These are phyloP conservation scores for Pecten maximus DNA, from an alignment of 2,888 invertebrate genomes.

Conservation along the genomic window DNA sequence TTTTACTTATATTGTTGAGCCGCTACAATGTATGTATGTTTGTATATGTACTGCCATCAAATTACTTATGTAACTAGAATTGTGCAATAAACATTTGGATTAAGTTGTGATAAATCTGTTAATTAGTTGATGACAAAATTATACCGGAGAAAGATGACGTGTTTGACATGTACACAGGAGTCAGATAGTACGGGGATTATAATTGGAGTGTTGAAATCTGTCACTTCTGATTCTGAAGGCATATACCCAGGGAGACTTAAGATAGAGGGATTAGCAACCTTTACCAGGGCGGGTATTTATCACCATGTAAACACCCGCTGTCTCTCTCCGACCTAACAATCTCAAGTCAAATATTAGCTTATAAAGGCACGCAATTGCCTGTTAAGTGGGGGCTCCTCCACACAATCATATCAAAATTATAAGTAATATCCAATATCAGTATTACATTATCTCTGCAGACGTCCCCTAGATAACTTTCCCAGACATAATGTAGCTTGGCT, in stretches of 20 bases:
- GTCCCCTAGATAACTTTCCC: background rate
- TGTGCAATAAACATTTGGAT: too few relatives aligned
- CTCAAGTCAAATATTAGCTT: slow-evolving; percentile 16
- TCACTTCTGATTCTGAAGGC: too few relatives aligned
- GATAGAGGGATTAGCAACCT: background rate
- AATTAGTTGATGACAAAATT: too few relatives aligned
- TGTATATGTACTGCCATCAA: too few relatives aligned
- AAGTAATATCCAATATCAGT: slow-evolving; percentile 26
- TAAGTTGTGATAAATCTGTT: too few relatives aligned
- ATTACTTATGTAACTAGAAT: too few relatives aligned
- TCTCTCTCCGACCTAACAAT: background rate
- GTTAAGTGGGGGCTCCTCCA: background rate
- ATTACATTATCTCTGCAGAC: background rate
- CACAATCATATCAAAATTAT: slow-evolving; percentile 20
- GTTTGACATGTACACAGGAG: too few relatives aligned
- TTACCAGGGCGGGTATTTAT: background rate
- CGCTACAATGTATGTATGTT: too few relatives aligned
- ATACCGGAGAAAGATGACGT: too few relatives aligned
- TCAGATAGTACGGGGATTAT: too few relatives aligned
- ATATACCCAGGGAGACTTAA: background rate
- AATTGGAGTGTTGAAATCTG: too few relatives aligned
- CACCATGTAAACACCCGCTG: background rate
- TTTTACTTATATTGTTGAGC: too few relatives aligned
- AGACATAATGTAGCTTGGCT: background rate
- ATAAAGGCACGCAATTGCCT: background rate